A percentile compares a stretch with the other conserved stretches of the same genome.
phyloP scores from a whole-genome alignment of 2,113 vertebrate genomes.

The Rhabdornis inornatus region DNA sequence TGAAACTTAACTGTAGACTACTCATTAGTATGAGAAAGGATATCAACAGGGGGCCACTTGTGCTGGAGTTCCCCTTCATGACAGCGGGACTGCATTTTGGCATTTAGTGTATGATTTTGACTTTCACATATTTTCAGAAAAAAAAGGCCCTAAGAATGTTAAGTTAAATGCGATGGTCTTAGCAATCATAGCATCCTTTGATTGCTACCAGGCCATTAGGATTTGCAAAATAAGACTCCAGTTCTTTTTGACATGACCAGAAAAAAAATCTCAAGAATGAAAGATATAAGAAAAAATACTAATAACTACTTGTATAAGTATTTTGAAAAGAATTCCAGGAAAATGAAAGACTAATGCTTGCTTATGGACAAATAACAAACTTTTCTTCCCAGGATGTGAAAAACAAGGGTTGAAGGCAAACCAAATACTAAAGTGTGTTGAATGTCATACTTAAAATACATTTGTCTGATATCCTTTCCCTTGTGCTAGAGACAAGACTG shows the following conservation, averaged over 20 bases:
- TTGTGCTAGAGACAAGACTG: neutral
- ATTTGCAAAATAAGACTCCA: neutral
- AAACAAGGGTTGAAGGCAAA: neutral
- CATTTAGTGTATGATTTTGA: neutral
- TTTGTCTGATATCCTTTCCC: neutral
- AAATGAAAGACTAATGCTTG: neutral
- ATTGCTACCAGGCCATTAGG: neutral
- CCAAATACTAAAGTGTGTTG: neutral
- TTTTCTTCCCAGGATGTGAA: neutral
- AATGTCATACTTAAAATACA: neutral
- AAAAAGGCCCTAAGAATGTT: neutral
- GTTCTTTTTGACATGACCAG: neutral
- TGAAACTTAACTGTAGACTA: neutral
- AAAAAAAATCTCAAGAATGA: neutral
- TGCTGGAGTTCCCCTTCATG: neutral
- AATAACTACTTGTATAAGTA: neutral
- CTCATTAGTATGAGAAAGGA: neutral
- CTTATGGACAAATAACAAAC: neutral
- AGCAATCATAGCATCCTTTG: neutral
- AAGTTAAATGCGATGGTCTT: neutral
- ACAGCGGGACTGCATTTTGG: neutral
- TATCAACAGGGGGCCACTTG: neutral
- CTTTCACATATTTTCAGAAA: neutral
- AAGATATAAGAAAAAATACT: neutral
- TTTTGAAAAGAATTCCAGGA: neutral